phyloP scores from a whole-genome alignment of 2,888 invertebrate species.

The Hemaris fuciformis region DNA sequence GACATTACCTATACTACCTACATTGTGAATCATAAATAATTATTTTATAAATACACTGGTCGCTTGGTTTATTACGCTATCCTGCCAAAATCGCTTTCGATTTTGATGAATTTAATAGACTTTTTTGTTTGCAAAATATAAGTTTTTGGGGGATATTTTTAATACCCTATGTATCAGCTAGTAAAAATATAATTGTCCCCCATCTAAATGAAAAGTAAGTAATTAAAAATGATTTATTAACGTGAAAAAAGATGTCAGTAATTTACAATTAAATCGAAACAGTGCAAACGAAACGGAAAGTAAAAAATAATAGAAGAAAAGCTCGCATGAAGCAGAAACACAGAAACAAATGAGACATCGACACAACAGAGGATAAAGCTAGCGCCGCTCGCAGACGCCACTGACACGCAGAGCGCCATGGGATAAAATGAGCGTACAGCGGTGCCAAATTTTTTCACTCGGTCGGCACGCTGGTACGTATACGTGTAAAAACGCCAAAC shows the following conservation, averaged over 20 bases:
- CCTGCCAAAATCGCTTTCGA: too few relatives aligned
- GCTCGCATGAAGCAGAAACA: not conserved
- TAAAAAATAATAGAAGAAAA: not conserved
- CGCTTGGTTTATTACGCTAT: too few relatives aligned
- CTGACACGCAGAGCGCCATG: constrained; percentile 56
- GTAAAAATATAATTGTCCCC: not conserved
- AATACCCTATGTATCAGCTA: not conserved
- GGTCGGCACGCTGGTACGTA: constrained; percentile 45
- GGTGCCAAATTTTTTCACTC: constrained; percentile 70
- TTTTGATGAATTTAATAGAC: too few relatives aligned
- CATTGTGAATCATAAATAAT: too few relatives aligned
- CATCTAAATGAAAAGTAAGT: not conserved
- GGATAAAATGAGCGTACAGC: constrained; percentile 47
- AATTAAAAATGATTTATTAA: too few relatives aligned
- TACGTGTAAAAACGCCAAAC: constrained; percentile 47
- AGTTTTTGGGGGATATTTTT: too few relatives aligned
- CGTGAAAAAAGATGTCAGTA: too few relatives aligned
- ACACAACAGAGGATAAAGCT: constrained; percentile 20
- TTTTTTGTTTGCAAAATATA: too few relatives aligned
- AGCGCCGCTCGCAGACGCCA: constrained; percentile 50
- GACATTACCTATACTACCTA: too few relatives aligned
- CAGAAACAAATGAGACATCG: not conserved
- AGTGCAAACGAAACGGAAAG: not conserved
- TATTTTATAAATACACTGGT: too few relatives aligned
- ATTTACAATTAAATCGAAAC: not conserved